Conservation (phyloP, 2,113 vertebrate genomes). For the Orycteropus afer region DNA sequence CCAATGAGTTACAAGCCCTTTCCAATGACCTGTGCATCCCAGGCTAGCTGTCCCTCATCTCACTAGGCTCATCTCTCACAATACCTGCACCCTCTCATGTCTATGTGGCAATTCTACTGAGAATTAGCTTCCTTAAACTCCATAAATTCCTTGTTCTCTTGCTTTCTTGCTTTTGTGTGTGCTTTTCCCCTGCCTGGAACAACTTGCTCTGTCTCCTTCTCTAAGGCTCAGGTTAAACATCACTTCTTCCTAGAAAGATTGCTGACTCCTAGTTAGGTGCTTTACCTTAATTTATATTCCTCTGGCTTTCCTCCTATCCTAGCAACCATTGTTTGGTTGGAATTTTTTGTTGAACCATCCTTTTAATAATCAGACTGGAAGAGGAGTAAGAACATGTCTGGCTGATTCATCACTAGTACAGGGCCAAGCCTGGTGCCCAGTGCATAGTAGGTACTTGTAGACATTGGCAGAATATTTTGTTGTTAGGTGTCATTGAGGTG, state of each 20-base stretch:
- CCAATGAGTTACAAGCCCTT: background rate
- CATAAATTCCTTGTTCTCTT: background rate
- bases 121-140: background rate
- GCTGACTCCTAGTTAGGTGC: background rate
- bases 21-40: background rate
- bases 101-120: fast-evolving
- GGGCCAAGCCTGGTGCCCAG: background rate
- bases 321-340: background rate
- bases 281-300: background rate
- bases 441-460: background rate
- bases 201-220: background rate
- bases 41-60: background rate
- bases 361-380: background rate
- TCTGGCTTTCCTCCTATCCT: background rate
- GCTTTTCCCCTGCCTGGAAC: background rate
- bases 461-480: background rate
- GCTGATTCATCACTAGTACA: background rate
- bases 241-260: background rate
- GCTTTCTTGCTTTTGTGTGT: background rate
- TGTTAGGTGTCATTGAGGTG: background rate
- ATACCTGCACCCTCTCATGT: fast-evolving
- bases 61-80: background rate
- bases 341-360: background rate
- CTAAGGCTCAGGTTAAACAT: background rate
- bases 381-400: background rate